Conservation (phyloP, 2,888 invertebrate genomes). For the Ctenicera cuprea region DNA sequence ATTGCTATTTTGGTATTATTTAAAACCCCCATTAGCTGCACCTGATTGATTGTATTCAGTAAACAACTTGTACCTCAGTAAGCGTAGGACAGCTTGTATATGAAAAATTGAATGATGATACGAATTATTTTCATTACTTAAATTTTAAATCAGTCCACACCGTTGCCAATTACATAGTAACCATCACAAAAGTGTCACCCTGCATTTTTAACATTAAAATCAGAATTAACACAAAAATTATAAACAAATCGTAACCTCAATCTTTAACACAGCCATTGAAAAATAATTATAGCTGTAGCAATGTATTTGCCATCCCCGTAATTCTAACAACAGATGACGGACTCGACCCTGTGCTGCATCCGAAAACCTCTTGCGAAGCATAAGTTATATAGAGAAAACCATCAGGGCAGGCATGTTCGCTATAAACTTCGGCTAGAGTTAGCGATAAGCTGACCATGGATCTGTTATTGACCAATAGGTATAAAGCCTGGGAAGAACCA, state of each 20-base stretch:
- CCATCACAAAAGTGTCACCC: not conserved
- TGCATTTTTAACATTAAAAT: not conserved
- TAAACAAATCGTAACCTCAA: too few relatives aligned
- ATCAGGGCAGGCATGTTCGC: conserved; percentile 84
- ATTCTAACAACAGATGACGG: too few relatives aligned
- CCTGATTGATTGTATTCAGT: too few relatives aligned
- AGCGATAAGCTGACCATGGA: conserved; percentile 88
- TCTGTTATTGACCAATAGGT: conserved; percentile 87
- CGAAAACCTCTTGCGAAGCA: conserved; percentile 93
- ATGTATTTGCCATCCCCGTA: too few relatives aligned
- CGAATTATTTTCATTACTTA: not conserved
- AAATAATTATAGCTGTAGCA: too few relatives aligned
- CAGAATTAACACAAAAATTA: not conserved
- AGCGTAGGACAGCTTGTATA: too few relatives aligned
- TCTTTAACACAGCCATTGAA: too few relatives aligned
- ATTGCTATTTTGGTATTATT: too few relatives aligned
- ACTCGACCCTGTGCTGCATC: conserved; percentile 63
- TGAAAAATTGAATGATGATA: too few relatives aligned
- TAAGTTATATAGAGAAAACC: conserved; percentile 93
- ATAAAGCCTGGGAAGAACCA: conserved; percentile 83
- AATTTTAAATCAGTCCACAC: conserved; percentile 8
- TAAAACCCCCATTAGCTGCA: too few relatives aligned
- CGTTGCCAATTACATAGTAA: conserved; percentile 8
- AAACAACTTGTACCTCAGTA: too few relatives aligned
- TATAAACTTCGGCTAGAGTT: conserved; percentile 88